Conservation (phyloP, 2,797 vertebrate species). For the Platyrinchus mystaceus region DNA sequence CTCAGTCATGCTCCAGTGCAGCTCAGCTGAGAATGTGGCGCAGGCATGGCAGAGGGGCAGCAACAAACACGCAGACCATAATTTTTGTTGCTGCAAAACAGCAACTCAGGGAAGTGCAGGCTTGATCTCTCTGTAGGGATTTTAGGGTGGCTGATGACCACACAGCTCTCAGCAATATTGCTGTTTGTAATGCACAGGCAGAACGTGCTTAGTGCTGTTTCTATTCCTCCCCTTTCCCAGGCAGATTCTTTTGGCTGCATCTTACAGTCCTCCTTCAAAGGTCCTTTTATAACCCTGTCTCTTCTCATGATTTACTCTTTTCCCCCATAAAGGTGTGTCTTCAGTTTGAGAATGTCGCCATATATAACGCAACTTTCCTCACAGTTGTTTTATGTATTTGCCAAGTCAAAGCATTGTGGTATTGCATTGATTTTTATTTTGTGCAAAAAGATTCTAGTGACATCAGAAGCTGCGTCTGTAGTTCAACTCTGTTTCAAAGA, state of each 20-base stretch:
- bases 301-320: neutral
- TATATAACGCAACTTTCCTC: neutral
- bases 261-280: neutral
- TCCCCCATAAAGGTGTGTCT: neutral
- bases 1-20: rapidly evolving
- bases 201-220: neutral
- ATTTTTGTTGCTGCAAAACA: neutral
- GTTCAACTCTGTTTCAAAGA: neutral
- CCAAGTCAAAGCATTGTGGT: neutral
- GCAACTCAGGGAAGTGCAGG: rapidly evolving
- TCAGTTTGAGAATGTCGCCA: neutral
- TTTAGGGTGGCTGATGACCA: neutral
- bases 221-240: neutral
- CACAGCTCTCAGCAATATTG: neutral
- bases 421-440: neutral
- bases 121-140: neutral
- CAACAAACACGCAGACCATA: neutral
- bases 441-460: neutral
- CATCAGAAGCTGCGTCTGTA: neutral
- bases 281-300: neutral
- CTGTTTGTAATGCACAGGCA: neutral
- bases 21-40: neutral
- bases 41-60: neutral
- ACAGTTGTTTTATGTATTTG: neutral
- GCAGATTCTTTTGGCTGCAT: neutral